Evolutionary conservation across 2,113 vertebrate species (phyloP), one percentile per base, ranked within the genome.

Genomic region (Chamaetylas fuelleborni): DNA sequence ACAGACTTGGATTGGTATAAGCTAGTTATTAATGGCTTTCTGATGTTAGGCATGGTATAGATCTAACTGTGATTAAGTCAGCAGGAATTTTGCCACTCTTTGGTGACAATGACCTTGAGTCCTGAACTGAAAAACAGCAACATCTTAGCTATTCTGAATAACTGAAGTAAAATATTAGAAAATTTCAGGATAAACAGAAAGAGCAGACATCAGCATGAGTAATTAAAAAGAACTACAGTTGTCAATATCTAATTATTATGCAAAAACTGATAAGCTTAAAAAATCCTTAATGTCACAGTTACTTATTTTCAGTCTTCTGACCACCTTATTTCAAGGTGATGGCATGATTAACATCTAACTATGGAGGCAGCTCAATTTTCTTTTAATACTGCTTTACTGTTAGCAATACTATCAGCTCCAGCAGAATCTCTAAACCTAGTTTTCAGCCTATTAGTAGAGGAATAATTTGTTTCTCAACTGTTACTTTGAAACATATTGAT

Each of bases 401-500:
- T 84, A 45, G 53, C 16, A 72, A 67, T 69, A 19, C 24, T 66
- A 20, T 20, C 43, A 86, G 67, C 38, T 28, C 57, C 25, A 51
- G 22, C 29, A 90, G 58, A 93, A 90, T 71, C 43, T 73, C 67
- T 78, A 60, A 71, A 78, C 15, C 34, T n/a, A 33, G 61, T 65
- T 93, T 90, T 86, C 69, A 90, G 28, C 9, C 2, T 69, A 93
- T 83, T 86, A 88, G 54, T 45, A 45, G 22, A 81, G 48, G 80
- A 81, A 88, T 82, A 76, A 90, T 90, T 90, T 91, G 47, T 70
- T 95, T 95, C 79, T 88, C 90, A 96, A 20, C 72, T 62, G 64
- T 76, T 94, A 56, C 88, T 86, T 92, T 83, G 79, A 96, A 94
- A 88, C 77, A 53, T 95, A 95, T 88, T 96, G 95, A 96, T 96